phyloP scores from a whole-genome alignment of 1,140 invertebrate species.

The Caerostris extrusa region DNA sequence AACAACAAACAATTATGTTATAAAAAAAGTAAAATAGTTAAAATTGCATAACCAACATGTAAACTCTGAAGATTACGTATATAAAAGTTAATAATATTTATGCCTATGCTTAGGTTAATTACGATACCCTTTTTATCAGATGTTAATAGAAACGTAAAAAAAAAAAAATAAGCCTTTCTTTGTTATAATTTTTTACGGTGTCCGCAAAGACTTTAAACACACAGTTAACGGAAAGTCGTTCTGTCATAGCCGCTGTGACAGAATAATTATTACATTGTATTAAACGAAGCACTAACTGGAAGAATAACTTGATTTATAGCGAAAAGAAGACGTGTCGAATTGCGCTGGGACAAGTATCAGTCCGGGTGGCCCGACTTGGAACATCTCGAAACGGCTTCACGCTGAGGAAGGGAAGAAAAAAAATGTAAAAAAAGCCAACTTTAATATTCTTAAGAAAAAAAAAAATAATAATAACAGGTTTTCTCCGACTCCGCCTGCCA shows the following conservation, averaged over 20 bases:
- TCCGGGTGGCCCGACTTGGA: neutral
- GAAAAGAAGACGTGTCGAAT: slow-evolving; percentile 18
- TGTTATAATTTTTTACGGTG: too few species aligned
- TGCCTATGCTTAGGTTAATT: too few species aligned
- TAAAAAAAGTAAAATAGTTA: too few species aligned
- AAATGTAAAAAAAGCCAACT: neutral
- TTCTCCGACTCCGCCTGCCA: slow-evolving; percentile 1
- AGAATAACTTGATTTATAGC: neutral
- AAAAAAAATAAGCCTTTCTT: too few species aligned
- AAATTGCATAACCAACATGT: too few species aligned
- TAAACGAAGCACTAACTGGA: neutral
- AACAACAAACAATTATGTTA: too few species aligned
- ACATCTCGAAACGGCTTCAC: neutral
- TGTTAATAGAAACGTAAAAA: too few species aligned
- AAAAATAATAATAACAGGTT: slow-evolving; percentile 43
- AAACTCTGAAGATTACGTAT: too few species aligned
- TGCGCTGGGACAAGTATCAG: slow-evolving; percentile 1
- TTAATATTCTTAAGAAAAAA: neutral
- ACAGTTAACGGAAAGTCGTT: neutral
- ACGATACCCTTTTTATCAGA: too few species aligned
- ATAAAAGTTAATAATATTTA: too few species aligned
- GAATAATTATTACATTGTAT: neutral
- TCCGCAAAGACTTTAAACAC: too few species aligned
- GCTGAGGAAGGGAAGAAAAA: neutral
- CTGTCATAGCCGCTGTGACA: neutral